Base-by-base conservation (phyloP, 2,113 vertebrate genomes). In the Prunella fulvescens region DNA sequence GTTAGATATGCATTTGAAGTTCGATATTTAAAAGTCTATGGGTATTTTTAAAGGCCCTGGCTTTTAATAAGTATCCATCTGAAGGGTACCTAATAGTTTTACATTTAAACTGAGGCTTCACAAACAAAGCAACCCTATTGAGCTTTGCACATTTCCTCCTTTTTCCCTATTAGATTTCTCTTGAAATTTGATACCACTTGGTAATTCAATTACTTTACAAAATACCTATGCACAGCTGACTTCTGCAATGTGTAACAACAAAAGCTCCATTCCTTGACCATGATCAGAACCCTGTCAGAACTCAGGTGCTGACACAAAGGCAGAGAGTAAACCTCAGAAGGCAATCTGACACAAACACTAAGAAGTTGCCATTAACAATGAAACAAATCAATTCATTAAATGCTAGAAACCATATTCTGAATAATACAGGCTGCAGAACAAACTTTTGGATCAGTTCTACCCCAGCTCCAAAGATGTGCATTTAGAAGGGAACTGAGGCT, bases 221-320 rank as follows among this genome's bases (percentile, higher is more conserved):
- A 39, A 5, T 26, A 25, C 2, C 35, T 12, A 16, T 3, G 7
- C 15, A 11, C 1, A 2, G 14, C 15, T 61, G 39, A 24, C 3
- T 47, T 56, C 23, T 84, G 47, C 39, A 66, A 50, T 3, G 3
- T 10, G 2, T 2, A 40, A 18, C 10, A 70, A 60, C 14, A 42
- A 48, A 74, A 47, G 3, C 5, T 22, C 10, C 23, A 35, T 10
- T 19, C 40, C 44, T 40, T 24, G 25, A 25, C 24, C 28, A 11
- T 4, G 15, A 28, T 42, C n/a, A 85, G 53, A 82, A 47, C 56
- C 8, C 31, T 45, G 19, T 23, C 51, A 84, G 69, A 74, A 51
- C 18, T 25, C 53, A 6, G 6, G 7, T 50, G 60, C 23, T 66
- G 47, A 61, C n/a, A 33, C 47, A 24, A 15, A 29, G 53, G 6